A percentile compares a stretch with the other conserved stretches of the same genome.
Conservation (phyloP, 2,113 vertebrate species). For the Electrona antarctica region DNA sequence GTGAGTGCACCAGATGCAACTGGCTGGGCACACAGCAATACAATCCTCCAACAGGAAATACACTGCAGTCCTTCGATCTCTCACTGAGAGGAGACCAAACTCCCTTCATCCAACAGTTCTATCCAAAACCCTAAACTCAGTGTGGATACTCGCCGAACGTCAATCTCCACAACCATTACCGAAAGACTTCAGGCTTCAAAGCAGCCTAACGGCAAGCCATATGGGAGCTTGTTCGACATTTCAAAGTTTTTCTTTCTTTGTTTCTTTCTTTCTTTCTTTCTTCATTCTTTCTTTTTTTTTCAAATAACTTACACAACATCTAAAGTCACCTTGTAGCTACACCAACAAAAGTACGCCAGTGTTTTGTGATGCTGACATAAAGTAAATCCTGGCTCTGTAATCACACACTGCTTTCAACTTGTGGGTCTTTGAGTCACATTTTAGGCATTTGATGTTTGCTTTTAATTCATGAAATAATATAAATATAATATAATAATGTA, state of each 20-base stretch:
- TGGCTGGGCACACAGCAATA: constrained; percentile 38
- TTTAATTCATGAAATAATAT: too few relatives aligned
- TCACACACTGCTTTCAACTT: too few relatives aligned
- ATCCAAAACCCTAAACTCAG: constrained; percentile 17
- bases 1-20: constrained; percentile 72
- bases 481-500: too few relatives aligned
- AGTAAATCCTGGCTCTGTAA: too few relatives aligned
- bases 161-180: constrained; percentile 31
- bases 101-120: constrained; percentile 5
- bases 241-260: constrained; percentile 27
- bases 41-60: constrained; percentile 68
- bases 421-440: too few relatives aligned
- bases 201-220: background rate
- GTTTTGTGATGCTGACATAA: too few relatives aligned
- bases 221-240: background rate
- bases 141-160: constrained; percentile 22
- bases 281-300: constrained; percentile 5
- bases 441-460: too few relatives aligned
- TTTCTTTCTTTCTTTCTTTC: constrained; percentile 4
- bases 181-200: constrained; percentile 13
- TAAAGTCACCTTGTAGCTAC: too few relatives aligned
- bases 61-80: constrained; percentile 65
- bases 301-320: background rate
- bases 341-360: too few relatives aligned
- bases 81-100: constrained; percentile 13